These are phyloP conservation scores for Margaritifera margaritifera DNA, from an alignment of 2,888 invertebrate species.

Conservation along the genomic window DNA sequence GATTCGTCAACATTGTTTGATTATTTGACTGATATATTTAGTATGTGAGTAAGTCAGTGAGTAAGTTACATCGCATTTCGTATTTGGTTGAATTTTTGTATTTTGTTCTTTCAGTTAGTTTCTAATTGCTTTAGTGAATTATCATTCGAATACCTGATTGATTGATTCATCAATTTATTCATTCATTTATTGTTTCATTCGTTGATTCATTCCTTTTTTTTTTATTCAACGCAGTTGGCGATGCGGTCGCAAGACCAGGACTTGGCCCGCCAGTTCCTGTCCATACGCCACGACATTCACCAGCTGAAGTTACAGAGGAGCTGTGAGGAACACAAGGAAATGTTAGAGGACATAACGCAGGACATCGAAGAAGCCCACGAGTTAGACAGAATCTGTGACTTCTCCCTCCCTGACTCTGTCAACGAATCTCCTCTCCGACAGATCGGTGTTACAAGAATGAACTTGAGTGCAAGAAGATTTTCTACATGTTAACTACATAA, in stretches of 20 bases:
- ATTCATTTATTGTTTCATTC: no score
- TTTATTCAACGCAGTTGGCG: slow-evolving; percentile 47
- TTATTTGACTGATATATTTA: no score
- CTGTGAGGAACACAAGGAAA: slow-evolving; percentile 62
- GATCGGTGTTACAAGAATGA: slow-evolving; percentile 65
- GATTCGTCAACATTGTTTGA: no score
- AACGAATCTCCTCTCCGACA: slow-evolving; percentile 59
- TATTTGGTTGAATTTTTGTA: no score
- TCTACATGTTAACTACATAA: slow-evolving; percentile 49
- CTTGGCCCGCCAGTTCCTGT: slow-evolving; percentile 61
- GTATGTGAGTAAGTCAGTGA: no score
- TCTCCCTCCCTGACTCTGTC: slow-evolving; percentile 43
- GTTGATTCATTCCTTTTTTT: no score
- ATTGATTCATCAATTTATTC: no score
- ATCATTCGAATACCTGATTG: no score
- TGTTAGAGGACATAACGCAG: slow-evolving; percentile 65
- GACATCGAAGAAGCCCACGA: slow-evolving; percentile 62
- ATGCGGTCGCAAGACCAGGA: slow-evolving; percentile 65
- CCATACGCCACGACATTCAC: slow-evolving; percentile 63
- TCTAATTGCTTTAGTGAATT: no score
- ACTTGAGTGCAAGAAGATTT: slow-evolving; percentile 62
- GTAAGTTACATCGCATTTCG: no score
- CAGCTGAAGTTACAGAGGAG: slow-evolving; percentile 61
- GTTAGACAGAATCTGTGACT: slow-evolving; percentile 58
- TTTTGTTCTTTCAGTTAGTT: no score